Evolutionary conservation across 2,888 invertebrate species (phyloP), one percentile per base, ranked within the genome.

Genomic region (Clitarchus hookeri): DNA sequence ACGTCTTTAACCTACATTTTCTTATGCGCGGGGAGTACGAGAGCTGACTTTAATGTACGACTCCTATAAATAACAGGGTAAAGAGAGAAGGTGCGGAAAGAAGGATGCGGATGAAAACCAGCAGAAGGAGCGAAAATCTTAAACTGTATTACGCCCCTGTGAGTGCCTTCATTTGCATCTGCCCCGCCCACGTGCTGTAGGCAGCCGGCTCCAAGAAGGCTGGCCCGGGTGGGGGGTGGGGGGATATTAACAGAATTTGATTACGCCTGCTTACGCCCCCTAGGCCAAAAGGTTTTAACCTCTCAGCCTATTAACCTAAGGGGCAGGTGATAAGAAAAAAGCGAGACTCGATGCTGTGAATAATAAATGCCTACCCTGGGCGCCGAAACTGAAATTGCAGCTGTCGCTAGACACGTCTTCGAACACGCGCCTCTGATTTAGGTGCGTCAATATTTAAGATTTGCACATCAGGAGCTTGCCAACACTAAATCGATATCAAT

Each of bases 201-300:
- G 16, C 65, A 16, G 23, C 65, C 65, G 13, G 19, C 13, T 19
- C 65, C 65, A 65, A 65, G 65, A 19, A 65, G 65, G 11, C 65
- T n/a, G n/a, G n/a, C n/a, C n/a, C n/a, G n/a, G n/a, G n/a, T n/a
- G n/a, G n/a, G n/a, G n/a, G 65, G n/a, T 23, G n/a, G 53, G 27
- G 44, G 27, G 44, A 82, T 36, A 82, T 82, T 82, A 82, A 82
- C 82, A 82, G 82, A 82, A 82, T 82, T 82, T 82, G 82, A 82
- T 82, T 82, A 82, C 82, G 23, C 27, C 82, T 16, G 44, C 82
- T 82, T 27, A 82, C 82, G 19, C 36, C 13, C 82, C 13, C 82
- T 12, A 13, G 82, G 82, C 82, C 36, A 82, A 65, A 82, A 36
- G 27, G 82, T 82, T 82, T 36, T 26, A 82, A 82, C 82, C 82